Conservation (phyloP, 2,113 vertebrate genomes). For the Rhinoderma darwinii region DNA sequence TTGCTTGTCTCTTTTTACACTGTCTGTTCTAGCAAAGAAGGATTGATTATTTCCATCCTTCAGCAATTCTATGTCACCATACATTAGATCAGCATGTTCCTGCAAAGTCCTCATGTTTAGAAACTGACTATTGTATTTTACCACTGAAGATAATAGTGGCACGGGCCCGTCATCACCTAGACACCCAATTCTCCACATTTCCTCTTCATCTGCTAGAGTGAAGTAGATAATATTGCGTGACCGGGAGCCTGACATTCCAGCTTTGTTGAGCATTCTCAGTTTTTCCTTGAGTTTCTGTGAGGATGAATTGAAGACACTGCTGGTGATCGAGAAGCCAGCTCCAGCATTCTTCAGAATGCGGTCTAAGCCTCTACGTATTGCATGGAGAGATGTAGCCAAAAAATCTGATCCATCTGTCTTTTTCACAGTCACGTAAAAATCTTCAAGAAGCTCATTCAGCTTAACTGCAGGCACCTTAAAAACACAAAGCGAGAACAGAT, state of each 20-base stretch:
- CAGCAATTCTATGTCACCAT: constrained; percentile 65
- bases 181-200: constrained; percentile 65
- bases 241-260: constrained; percentile 62
- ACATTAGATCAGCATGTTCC: constrained; percentile 63
- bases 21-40: constrained; percentile 67
- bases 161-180: constrained; percentile 62
- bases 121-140: constrained; percentile 72
- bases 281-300: constrained; percentile 72
- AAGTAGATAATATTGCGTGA: constrained; percentile 66
- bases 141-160: constrained; percentile 62
- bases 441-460: constrained; percentile 66
- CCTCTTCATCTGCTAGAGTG: constrained; percentile 65
- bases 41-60: constrained; percentile 66
- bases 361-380: constrained; percentile 64
- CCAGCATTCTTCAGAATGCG: constrained; percentile 66
- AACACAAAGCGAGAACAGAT: constrained; percentile 62
- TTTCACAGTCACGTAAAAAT: constrained; percentile 67
- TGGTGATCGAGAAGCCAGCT: constrained; percentile 68
- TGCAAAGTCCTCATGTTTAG: constrained; percentile 68
- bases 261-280: constrained; percentile 67
- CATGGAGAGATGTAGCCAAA: constrained; percentile 64
- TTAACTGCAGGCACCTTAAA: constrained; percentile 70
- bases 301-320: constrained; percentile 70
- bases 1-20: constrained; percentile 65
- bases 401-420: constrained; percentile 70